Evolutionary conservation across 1,140 invertebrate species (phyloP).

Genomic region (Procambarus clarkii): DNA sequence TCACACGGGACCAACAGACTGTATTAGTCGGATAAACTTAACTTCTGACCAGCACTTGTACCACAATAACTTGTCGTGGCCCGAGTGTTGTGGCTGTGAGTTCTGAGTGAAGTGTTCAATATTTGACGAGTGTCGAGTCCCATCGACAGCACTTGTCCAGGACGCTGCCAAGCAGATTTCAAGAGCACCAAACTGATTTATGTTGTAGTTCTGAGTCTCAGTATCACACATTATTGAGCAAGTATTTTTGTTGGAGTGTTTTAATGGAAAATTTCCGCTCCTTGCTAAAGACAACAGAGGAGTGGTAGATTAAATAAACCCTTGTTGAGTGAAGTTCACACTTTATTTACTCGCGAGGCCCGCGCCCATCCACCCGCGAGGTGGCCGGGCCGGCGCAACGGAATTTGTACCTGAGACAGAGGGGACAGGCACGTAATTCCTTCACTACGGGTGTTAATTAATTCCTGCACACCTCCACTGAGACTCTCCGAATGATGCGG

Average conservation of each 20-base stretch:
- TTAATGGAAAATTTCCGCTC: background rate
- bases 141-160: no score
- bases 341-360: background rate
- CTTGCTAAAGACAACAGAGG: background rate
- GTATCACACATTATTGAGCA: background rate
- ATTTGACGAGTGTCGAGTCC: no score
- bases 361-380: background rate
- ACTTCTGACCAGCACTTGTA: no score
- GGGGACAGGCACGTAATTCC: background rate
- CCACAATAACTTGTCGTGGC: no score
- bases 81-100: no score
- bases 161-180: no score
- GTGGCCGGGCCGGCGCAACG: background rate
- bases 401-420: slow-evolving; percentile 7
- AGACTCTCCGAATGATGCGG: no score
- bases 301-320: background rate
- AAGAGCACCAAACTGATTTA: no score
- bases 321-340: background rate
- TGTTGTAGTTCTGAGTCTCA: background rate
- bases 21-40: no score
- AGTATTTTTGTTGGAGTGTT: background rate
- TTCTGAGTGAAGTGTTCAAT: no score
- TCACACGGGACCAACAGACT: no score
- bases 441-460: background rate
- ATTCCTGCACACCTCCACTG: background rate